Evolutionary conservation across 53 echinoderm and acorn worm genomes (phyloP).

Genomic region (Henricia sp.): DNA sequence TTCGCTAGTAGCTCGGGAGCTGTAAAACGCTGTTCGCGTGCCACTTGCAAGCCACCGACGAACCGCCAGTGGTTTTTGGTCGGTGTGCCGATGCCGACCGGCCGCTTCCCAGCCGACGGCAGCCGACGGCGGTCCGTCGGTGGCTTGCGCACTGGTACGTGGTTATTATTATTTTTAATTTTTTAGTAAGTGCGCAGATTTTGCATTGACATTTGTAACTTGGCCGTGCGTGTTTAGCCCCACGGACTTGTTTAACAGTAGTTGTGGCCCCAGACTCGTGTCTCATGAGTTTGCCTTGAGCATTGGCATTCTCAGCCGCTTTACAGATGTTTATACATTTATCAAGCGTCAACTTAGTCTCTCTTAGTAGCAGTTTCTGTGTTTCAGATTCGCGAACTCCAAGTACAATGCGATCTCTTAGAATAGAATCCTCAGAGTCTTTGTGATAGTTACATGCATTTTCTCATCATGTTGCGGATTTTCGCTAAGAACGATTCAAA

Average conservation of each 20-base stretch:
- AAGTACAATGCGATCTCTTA: slow-evolving; percentile 32
- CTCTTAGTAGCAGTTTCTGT: slow-evolving; percentile 17
- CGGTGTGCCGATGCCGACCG: too few relatives aligned
- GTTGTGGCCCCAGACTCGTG: not conserved
- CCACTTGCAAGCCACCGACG: too few relatives aligned
- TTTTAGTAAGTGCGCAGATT: too few relatives aligned
- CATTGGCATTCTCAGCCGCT: slow-evolving; percentile 21
- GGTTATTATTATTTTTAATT: too few relatives aligned
- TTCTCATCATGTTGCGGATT: not conserved
- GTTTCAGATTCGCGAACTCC: not conserved
- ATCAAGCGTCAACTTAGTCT: slow-evolving; percentile 15
- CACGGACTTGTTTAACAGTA: slow-evolving; percentile 8
- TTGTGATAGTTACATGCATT: slow-evolving; percentile 20
- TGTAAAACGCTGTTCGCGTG: too few relatives aligned
- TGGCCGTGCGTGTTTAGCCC: slow-evolving; percentile 15
- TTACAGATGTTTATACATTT: slow-evolving; percentile 39
- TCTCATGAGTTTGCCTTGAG: slow-evolving; percentile 13
- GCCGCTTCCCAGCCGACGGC: too few relatives aligned
- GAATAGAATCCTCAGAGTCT: slow-evolving; percentile 7
- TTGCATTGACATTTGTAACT: too few relatives aligned
- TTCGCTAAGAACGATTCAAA: not conserved
- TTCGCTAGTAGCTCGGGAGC: too few relatives aligned
- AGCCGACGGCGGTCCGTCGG: too few relatives aligned
- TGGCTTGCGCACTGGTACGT: too few relatives aligned
- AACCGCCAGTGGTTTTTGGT: too few relatives aligned